Conservation (phyloP, 2,888 invertebrate species). For the Geotrupes spiniger region DNA sequence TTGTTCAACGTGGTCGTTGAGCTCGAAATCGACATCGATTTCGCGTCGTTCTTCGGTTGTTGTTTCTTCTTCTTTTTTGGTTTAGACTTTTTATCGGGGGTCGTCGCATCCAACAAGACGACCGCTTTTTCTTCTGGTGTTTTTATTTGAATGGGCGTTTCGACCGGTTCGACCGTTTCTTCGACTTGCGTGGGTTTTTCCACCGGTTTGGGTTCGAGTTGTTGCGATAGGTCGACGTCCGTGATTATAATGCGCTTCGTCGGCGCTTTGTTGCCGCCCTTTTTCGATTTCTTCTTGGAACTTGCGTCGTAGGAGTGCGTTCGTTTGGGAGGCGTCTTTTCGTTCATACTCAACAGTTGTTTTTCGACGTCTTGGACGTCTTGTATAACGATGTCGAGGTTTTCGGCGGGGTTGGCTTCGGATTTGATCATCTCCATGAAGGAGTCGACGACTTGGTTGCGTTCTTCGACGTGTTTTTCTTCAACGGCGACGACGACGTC, state of each 20-base stretch:
- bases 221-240: constrained; percentile 12
- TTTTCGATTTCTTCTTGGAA: constrained; percentile 20
- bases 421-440: constrained; percentile 8
- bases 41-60: constrained; percentile 33
- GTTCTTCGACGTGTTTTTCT: neutral
- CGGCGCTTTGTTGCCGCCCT: constrained; percentile 3
- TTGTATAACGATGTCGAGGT: constrained; percentile 22
- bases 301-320: too few relatives aligned
- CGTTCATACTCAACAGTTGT: constrained; percentile 23
- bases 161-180: constrained; percentile 16
- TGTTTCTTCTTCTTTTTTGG: constrained; percentile 37
- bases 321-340: constrained; percentile 11
- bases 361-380: constrained; percentile 37
- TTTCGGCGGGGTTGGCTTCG: constrained; percentile 6
- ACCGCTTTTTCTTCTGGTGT: constrained; percentile 22
- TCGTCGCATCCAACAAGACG: neutral
- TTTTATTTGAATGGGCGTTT: constrained; percentile 20
- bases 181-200: constrained; percentile 23
- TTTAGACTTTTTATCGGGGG: constrained; percentile 6
- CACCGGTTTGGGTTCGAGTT: neutral
- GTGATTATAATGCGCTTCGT: constrained; percentile 16
- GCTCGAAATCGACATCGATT: constrained; percentile 26
- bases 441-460: neutral
- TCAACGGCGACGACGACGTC: neutral
- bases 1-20: constrained; percentile 31